These are phyloP conservation scores for Amblyteles armatorius DNA, from an alignment of 2,888 invertebrate species.

Conservation along the genomic window DNA sequence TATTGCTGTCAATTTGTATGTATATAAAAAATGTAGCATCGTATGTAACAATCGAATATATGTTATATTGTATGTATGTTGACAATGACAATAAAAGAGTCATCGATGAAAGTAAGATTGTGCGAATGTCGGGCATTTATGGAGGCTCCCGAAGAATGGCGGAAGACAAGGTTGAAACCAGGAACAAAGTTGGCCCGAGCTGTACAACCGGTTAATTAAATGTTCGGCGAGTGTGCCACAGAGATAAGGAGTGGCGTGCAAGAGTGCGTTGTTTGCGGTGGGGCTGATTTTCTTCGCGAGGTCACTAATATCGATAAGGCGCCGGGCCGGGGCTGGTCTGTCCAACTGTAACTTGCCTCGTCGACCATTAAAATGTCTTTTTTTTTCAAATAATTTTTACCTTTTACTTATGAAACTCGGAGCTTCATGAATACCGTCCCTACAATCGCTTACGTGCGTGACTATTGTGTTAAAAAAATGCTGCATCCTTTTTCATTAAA, in stretches of 20 bases:
- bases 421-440: too few species aligned
- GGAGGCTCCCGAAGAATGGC: neutral
- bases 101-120: slow-evolving; percentile 16
- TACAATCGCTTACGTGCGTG: too few species aligned
- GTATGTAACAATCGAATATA: too few species aligned
- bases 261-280: slow-evolving; percentile 52
- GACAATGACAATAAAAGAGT: too few species aligned
- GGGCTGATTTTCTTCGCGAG: slow-evolving; percentile 64
- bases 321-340: neutral
- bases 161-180: slow-evolving; percentile 30
- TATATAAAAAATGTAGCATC: too few species aligned
- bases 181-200: slow-evolving; percentile 25
- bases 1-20: too few species aligned
- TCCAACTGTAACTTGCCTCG: slow-evolving; percentile 17
- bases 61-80: too few species aligned
- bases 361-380: neutral
- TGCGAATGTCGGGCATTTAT: slow-evolving; percentile 6
- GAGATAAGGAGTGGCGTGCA: slow-evolving; percentile 67
- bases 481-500: neutral
- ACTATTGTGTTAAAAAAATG: too few species aligned
- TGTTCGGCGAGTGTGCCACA: slow-evolving; percentile 63
- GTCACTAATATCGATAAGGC: slow-evolving; percentile 62
- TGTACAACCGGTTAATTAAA: slow-evolving; percentile 69
- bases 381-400: neutral
- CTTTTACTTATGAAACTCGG: too few species aligned